A percentile compares a stretch with the other conserved stretches of the same genome.
phyloP scores from a whole-genome alignment of 2,888 invertebrate genomes.

The Pilophorus perplexus region DNA sequence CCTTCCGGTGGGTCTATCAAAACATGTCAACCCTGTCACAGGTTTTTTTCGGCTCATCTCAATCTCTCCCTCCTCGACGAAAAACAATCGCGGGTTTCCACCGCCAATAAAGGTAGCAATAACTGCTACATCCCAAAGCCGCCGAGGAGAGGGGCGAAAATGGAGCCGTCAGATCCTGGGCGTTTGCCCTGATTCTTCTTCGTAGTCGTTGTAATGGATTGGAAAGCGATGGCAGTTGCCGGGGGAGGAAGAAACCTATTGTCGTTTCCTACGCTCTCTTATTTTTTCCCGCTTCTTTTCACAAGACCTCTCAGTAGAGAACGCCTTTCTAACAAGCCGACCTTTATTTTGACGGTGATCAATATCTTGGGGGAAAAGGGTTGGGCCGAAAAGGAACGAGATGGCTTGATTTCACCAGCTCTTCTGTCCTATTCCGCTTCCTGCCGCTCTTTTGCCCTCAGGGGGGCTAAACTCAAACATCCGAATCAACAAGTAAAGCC shows the following conservation, averaged over 20 bases:
- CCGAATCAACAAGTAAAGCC: slow-evolving; percentile 23
- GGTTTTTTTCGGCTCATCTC: background rate
- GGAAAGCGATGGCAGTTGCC: slow-evolving; percentile 27
- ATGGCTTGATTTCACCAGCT: slow-evolving; percentile 23
- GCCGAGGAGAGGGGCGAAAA: slow-evolving; percentile 9
- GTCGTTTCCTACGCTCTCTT: slow-evolving; percentile 5
- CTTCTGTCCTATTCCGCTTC: background rate
- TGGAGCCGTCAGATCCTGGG: slow-evolving; percentile 12
- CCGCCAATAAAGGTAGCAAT: slow-evolving; percentile 21
- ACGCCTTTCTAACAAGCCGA: slow-evolving; percentile 30
- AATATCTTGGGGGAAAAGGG: slow-evolving; percentile 1
- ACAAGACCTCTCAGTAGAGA: background rate
- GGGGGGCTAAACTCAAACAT: slow-evolving; percentile 1
- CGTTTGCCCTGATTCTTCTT: slow-evolving; percentile 10
- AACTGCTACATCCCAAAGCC: background rate
- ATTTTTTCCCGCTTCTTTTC: background rate
- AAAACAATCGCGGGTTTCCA: background rate
- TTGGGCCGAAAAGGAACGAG: background rate
- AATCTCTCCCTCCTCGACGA: background rate
- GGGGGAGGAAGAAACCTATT: slow-evolving; percentile 12
- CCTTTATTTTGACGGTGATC: slow-evolving; percentile 34
- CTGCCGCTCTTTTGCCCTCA: background rate
- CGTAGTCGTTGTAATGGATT: slow-evolving; percentile 24
- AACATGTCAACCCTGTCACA: background rate
- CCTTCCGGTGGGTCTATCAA: too few species aligned